A percentile compares a stretch with the other conserved stretches of the same genome.
phyloP scores from a whole-genome alignment of 1,140 invertebrate genomes.

The Heliothis virescens region DNA sequence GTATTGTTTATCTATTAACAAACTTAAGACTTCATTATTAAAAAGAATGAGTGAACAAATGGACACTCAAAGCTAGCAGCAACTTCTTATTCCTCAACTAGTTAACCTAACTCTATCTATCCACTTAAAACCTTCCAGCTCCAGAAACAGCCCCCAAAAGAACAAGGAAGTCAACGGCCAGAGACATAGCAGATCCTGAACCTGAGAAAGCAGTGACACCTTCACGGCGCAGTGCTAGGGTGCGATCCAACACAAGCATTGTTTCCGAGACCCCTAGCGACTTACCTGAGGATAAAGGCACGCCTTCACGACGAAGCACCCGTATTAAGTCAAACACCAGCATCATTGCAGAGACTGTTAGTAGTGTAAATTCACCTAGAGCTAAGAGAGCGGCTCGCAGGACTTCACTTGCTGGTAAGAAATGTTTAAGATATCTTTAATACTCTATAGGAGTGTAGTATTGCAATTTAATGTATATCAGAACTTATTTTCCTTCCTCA shows the following conservation, averaged over 20 bases:
- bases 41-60: too few species aligned
- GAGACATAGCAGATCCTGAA: slow-evolving; percentile 61
- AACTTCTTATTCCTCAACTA: background rate
- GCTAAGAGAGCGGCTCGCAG: slow-evolving; percentile 76
- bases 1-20: too few species aligned
- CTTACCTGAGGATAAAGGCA: slow-evolving; percentile 69
- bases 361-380: slow-evolving; percentile 69
- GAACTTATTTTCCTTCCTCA: background rate
- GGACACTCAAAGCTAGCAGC: background rate
- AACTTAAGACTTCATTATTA: too few species aligned
- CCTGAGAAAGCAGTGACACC: slow-evolving; percentile 77
- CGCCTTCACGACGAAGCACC: slow-evolving; percentile 75
- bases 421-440: background rate
- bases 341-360: slow-evolving; percentile 68
- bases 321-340: slow-evolving; percentile 79
- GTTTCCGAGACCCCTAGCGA: slow-evolving; percentile 60
- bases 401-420: slow-evolving; percentile 71
- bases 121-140: slow-evolving; percentile 35
- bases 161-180: slow-evolving; percentile 61
- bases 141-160: slow-evolving; percentile 59
- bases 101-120: background rate
- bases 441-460: background rate
- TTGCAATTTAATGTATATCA: background rate
- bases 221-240: slow-evolving; percentile 71
- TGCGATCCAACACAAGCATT: slow-evolving; percentile 77